phyloP scores from a whole-genome alignment of 1,140 invertebrate genomes.

The Pomphorhynchus laevis region DNA sequence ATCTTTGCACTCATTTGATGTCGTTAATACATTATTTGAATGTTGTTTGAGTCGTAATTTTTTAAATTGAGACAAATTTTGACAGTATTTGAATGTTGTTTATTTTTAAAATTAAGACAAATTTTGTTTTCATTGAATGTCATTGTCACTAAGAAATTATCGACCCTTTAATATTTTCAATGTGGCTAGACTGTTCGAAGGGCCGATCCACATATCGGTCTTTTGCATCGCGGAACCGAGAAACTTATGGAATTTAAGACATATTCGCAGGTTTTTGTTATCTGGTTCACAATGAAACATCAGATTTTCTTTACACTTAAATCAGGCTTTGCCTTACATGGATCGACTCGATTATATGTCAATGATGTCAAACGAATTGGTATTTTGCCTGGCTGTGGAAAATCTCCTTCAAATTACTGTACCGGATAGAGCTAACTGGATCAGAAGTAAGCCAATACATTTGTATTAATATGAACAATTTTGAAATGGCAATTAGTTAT shows the following conservation, averaged over 20 bases:
- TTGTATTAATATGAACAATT: background rate
- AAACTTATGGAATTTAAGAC: conserved; percentile 96
- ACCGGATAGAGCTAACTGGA: conserved; percentile 63
- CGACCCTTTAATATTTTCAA: background rate
- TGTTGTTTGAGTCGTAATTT: too few relatives aligned
- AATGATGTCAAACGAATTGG: conserved; percentile 98
- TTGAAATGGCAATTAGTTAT: too few relatives aligned
- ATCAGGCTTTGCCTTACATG: conserved; percentile 65
- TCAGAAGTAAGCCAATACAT: conserved; percentile 34
- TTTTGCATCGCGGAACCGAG: conserved; percentile 73
- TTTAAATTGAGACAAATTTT: too few relatives aligned
- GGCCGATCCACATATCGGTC: conserved; percentile 76
- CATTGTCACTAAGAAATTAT: too few relatives aligned
- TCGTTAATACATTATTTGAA: too few relatives aligned
- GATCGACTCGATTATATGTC: conserved; percentile 93
- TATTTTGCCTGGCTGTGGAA: conserved; percentile 67
- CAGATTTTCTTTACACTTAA: background rate
- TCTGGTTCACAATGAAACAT: background rate
- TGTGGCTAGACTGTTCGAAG: conserved; percentile 33
- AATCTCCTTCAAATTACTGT: conserved; percentile 76
- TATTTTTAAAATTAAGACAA: background rate
- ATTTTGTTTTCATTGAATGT: background rate
- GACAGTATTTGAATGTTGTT: background rate
- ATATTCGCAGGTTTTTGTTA: conserved; percentile 30
- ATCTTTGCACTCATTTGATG: too few relatives aligned